Conservation (phyloP, 2,888 invertebrate species). For the Amblyjoppa proteus region DNA sequence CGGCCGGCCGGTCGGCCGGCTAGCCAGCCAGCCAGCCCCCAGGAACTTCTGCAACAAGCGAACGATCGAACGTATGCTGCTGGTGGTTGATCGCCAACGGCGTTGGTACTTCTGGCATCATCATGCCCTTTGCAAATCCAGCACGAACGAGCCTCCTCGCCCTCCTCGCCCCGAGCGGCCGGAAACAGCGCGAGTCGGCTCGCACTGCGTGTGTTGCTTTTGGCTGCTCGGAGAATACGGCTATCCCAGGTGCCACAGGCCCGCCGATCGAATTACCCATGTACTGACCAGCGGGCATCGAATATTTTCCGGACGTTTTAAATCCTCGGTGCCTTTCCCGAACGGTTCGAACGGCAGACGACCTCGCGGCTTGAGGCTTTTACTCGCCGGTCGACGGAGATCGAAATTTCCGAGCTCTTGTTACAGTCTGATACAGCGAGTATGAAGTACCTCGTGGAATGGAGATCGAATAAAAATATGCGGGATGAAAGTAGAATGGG, state of each 20-base stretch:
- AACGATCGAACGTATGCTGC: constrained; percentile 17
- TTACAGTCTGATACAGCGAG: not conserved
- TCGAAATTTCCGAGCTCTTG: constrained; percentile 16
- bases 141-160: constrained; percentile 37
- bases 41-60: constrained; percentile 35
- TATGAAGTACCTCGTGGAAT: not conserved
- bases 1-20: constrained; percentile 63
- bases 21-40: not conserved
- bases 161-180: not conserved
- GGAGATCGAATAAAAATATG: constrained; percentile 75
- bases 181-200: constrained; percentile 6
- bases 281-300: constrained; percentile 35
- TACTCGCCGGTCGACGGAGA: constrained; percentile 4
- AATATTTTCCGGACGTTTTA: constrained; percentile 49
- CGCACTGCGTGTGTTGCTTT: constrained; percentile 9
- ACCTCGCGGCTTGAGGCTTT: constrained; percentile 12
- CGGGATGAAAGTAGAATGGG: constrained; percentile 64
- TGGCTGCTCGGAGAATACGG: not conserved
- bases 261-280: constrained; percentile 50
- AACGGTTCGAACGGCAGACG: constrained; percentile 7
- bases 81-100: constrained; percentile 46
- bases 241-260: constrained; percentile 30
- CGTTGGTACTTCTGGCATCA: constrained; percentile 52
- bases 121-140: constrained; percentile 64
- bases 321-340: not conserved